phyloP scores from a whole-genome alignment of 2,888 invertebrate genomes.

The Aromia moschata region DNA sequence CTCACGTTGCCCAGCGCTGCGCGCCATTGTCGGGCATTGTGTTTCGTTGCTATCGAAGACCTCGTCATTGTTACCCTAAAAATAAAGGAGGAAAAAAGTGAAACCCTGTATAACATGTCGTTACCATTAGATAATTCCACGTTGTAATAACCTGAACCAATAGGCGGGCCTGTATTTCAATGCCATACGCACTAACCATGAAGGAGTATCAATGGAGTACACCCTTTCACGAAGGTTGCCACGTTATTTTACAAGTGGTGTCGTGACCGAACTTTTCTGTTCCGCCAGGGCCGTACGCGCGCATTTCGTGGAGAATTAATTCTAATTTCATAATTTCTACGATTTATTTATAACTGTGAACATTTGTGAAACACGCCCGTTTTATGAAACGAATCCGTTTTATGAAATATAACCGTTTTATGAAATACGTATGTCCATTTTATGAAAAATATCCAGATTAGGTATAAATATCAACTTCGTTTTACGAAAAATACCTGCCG shows the following conservation, averaged over 20 bases:
- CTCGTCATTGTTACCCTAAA: conserved; percentile 16
- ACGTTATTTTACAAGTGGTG: conserved; percentile 17
- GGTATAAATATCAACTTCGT: no score
- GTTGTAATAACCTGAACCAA: conserved; percentile 19
- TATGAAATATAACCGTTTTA: no score
- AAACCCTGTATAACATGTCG: conserved; percentile 18
- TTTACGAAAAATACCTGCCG: no score
- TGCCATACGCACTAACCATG: conserved; percentile 39
- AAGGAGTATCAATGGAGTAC: conserved; percentile 34
- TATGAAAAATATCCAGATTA: no score
- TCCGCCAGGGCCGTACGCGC: no score
- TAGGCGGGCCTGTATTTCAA: conserved; percentile 29
- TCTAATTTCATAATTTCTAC: no score
- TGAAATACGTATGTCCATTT: no score
- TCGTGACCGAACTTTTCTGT: conserved; percentile 23
- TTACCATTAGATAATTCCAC: conserved; percentile 25
- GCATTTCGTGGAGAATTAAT: no score
- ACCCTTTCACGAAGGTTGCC: conserved; percentile 37
- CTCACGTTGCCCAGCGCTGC: no score
- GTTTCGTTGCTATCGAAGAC: background rate
- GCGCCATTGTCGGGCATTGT: conserved; percentile 7
- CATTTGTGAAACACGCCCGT: no score
- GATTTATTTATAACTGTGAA: no score
- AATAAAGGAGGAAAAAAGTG: conserved; percentile 14
- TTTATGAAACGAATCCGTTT: no score